Base-by-base conservation (phyloP, 1,140 invertebrate species). In the Lepidotrigona ventralis region DNA sequence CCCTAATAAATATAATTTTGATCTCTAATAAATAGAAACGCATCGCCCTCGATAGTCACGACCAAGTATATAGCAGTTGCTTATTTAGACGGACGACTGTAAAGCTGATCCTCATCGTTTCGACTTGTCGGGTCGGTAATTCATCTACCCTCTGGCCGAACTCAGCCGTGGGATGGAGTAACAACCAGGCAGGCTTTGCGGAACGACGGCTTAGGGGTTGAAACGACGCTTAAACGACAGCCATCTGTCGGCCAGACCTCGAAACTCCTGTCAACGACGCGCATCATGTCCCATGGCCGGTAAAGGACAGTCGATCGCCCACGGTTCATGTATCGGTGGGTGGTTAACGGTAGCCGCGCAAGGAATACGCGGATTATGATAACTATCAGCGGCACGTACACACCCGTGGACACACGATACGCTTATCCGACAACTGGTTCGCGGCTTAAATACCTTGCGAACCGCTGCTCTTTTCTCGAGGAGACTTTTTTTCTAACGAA, bases 81-180 rank as follows among this genome's bases (percentile, higher is more conserved):
- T 90, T 89, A 91, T 90, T 90, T 88, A 89, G 85, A 86, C 81
- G 85, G 85, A 75, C 64, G 29, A 66, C 77, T 74, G 85, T 85
- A 79, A 88, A 74, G 84, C 77, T 90, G 85, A 90, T 86, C 83
- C 84, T 79, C 23, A 77, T 77, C 74, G 70, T 90, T 85, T 88
- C 83, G 78, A 88, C 72, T 26, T 19, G 89, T 87, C 90, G 79
- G 86, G 93, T 93, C 93, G 93, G 92, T 94, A 94, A 94, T 93
- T 93, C 91, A 93, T 92, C 88, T 85, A 83, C 87, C 79, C 78
- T 66, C 71, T 89, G 82, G 79, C 84, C 88, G 87, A 84, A 88
- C 81, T 83, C 79, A 79, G 60, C 87, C 82, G 79, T 86, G 90
- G 90, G 86, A 90, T 89, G 88, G 80, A 70, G 69, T 68, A 58